Base-by-base conservation (phyloP, 2,797 vertebrate genomes). In the Liparis tanakae region DNA sequence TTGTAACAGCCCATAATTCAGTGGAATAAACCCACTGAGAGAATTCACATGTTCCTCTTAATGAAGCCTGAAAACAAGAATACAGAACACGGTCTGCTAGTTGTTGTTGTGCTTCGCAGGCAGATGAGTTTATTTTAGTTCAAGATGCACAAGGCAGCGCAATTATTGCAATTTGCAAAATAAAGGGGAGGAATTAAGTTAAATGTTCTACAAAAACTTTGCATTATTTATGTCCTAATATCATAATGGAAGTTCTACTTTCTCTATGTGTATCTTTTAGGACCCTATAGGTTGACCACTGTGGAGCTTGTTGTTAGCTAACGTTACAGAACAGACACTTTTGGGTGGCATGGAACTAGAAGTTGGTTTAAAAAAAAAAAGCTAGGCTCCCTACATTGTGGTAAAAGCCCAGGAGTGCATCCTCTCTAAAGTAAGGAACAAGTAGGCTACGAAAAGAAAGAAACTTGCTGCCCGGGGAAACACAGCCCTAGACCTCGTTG, bases 121-220 rank as follows among this genome's bases (percentile, higher is more conserved):
- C 72, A 80, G 68, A 81, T 70, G 48, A 20, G 20, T 58, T 70
- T 71, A 12, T 76, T 80, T 57, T 61, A 44, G 63, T 69, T 33
- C 63, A 65, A 75, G 63, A 78, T 67, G 71, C 72, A 86, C 76
- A 66, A 87, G 72, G 80, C 75, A 55, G 74, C 76, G 67, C 57
- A 73, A 72, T 75, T 76, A 85, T 56, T 65, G 79, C 50, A 76
- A 77, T 90, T 83, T 84, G 55, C 61, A 70, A 67, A 53, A 59
- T 83, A 81, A 86, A 74, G 41, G 30, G 59, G 77, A 56, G 54
- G 44, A 76, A 82, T 84, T 72, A 73, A 76, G 64, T 62, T 79
- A 77, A 84, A 72, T 72, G 59, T 70, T 82, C 10, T 79, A 71
- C 74, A 87, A 86, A 88, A 88, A 85, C 36, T 79, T 79, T 83